Evolutionary conservation across 2,888 invertebrate genomes (phyloP).

Genomic region (Cantharis rufa): DNA sequence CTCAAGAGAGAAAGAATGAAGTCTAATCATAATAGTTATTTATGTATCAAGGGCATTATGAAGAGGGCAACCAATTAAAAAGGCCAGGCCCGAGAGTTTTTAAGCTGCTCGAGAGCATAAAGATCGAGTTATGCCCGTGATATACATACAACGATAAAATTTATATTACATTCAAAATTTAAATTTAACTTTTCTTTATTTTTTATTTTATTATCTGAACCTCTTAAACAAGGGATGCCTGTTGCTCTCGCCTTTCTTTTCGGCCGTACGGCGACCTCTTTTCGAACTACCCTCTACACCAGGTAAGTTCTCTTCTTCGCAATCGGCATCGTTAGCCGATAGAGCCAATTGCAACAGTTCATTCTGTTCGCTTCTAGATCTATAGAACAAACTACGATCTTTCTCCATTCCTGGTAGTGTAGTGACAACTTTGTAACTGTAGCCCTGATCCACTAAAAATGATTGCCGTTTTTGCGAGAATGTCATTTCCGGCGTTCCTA

Average conservation of each 20-base stretch:
- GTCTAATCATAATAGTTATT: background rate
- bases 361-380: constrained; percentile 88
- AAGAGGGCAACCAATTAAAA: too few relatives aligned
- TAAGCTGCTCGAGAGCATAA: too few relatives aligned
- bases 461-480: constrained; percentile 62
- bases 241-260: constrained; percentile 58
- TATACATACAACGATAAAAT: too few relatives aligned
- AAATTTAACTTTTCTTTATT: too few relatives aligned
- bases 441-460: constrained; percentile 82
- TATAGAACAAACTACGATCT: constrained; percentile 83
- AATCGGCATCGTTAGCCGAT: constrained; percentile 93
- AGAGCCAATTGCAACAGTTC: constrained; percentile 89
- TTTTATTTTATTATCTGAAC: constrained; percentile 63
- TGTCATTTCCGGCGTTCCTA: constrained; percentile 81
- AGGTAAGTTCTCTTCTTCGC: constrained; percentile 90
- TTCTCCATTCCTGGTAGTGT: constrained; percentile 93
- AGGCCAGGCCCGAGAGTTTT: too few relatives aligned
- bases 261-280: constrained; percentile 36
- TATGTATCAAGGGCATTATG: too few relatives aligned
- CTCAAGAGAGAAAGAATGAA: background rate
- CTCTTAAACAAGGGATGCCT: constrained; percentile 97
- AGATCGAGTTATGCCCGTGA: too few relatives aligned
- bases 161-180: too few relatives aligned
- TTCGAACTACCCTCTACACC: constrained; percentile 53
- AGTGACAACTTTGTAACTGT: constrained; percentile 97